Evolutionary conservation across 2,888 invertebrate genomes (phyloP).

Genomic region (Mesodorylaimus sp.): DNA sequence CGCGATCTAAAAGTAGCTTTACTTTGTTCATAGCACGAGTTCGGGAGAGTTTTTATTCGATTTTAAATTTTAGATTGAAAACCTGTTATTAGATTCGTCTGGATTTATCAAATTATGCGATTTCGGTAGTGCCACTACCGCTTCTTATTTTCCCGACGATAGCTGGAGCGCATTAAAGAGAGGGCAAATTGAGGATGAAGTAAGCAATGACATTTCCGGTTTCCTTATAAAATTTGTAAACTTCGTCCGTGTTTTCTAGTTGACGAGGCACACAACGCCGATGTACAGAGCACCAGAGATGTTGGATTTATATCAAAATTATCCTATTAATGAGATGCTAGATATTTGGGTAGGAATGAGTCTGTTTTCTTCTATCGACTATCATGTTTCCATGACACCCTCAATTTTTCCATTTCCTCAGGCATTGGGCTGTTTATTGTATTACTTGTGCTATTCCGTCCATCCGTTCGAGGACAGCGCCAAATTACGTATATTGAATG

Average conservation of each 20-base stretch:
- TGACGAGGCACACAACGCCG: slow-evolving; percentile 42
- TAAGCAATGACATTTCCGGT: slow-evolving; percentile 31
- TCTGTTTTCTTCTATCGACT: not conserved
- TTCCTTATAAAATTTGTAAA: not conserved
- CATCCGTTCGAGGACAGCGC: slow-evolving; percentile 91
- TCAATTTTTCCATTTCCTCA: slow-evolving; percentile 17
- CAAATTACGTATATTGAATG: slow-evolving; percentile 85
- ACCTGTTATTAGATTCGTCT: slow-evolving; percentile 66
- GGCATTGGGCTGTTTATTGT: slow-evolving; percentile 84
- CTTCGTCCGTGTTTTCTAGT: slow-evolving; percentile 27
- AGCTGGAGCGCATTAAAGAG: slow-evolving; percentile 82
- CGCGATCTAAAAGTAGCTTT: slow-evolving; percentile 79
- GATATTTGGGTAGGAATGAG: slow-evolving; percentile 57
- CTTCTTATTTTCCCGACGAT: slow-evolving; percentile 56
- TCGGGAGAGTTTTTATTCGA: no score
- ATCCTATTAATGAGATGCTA: slow-evolving; percentile 66
- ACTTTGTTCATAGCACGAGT: no score
- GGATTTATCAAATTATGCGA: slow-evolving; percentile 82
- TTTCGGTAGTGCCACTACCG: slow-evolving; percentile 81
- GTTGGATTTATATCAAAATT: slow-evolving; percentile 90
- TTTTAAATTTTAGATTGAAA: slow-evolving; percentile 48
- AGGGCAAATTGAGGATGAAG: slow-evolving; percentile 77
- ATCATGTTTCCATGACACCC: not conserved
- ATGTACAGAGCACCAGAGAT: slow-evolving; percentile 95
- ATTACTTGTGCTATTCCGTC: slow-evolving; percentile 68